Evolutionary conservation across 2,888 invertebrate species (phyloP), one percentile per base, ranked within the genome.

Genomic region (Clunio marinus): DNA sequence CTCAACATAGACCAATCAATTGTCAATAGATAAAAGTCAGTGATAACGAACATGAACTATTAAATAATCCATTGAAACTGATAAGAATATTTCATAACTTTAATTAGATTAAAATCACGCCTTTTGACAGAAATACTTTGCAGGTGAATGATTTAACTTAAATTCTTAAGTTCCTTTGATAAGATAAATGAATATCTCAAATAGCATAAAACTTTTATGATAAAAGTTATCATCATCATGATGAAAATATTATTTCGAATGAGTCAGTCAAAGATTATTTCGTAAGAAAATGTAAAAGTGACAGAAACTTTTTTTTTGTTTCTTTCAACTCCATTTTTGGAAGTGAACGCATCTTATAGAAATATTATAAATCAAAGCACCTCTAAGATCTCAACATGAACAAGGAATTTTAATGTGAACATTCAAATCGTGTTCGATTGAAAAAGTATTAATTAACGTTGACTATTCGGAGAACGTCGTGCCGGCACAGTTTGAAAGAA

Each of bases 301-400:
- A 15, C 51, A 15, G n/a, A 2, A 17, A 51, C 22, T 3, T 45
- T 32, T 10, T 7, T 10, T 4, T 7, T 32, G 32, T 32, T 32
- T 32, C n/a, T n/a, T 32, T 10, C 32, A 32, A 32, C 45, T 20
- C 20, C 51, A 22, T 8, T 4, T 51, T 17, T 22, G 51, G 3
- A 51, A 20, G 17, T 51, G 17, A 51, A 51, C 51, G 20, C n/a
- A 8, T 51, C 22, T 51, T 8, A 5, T 3, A 10, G 41, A 10
- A 15, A 20, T 57, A 25, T 57, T 25, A 57, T 27, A 57, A 57
- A 55, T 57, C 25, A 25, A 57, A 3, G n/a, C 24, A 57, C 5
- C 57, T 25, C 57, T 24, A 57, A 25, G 57, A 4, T 13, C 57
- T 25, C 57, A 25, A 57, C 57, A 57, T 57, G 57, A 27, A 51